Base-by-base conservation (phyloP, 1,140 invertebrate genomes). In the Drosophila trapezifrons region DNA sequence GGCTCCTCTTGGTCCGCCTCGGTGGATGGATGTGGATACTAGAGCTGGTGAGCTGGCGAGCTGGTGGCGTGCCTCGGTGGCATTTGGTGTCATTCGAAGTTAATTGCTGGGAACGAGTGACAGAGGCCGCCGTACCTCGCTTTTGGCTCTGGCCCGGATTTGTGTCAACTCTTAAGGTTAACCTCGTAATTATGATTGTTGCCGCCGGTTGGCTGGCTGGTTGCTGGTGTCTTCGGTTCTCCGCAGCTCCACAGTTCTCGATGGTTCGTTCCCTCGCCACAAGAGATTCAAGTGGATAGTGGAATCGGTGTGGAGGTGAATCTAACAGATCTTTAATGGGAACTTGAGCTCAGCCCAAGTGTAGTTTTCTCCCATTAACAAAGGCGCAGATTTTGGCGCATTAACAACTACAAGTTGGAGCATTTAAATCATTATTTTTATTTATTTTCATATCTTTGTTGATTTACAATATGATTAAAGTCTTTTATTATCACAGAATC, bases 11-110 rank as follows among this genome's bases (percentile, higher is more conserved):
- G 58, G 46, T 17, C 45, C 58, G 65, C 29, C 27, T 43, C 22
- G 60, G 43, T 51, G 65, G 60, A 54, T 67, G 64, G 64, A 49
- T 47, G 51, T 65, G 46, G 55, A 59, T 60, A 54, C 32, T 22
- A 54, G 51, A 43, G 60, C 37, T 52, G 59, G 56, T 52, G 56
- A 58, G 45, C 57, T 32, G 55, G 55, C 52, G 22, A 46, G 35
- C 58, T 46, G 71, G 56, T 85, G 81, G 81, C 82, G 82, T 86
- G 82, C 82, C 82, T 82, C 79, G 80, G 76, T 89, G 85, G 84
- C 85, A 90, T 85, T 89, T 90, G 69, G 84, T 89, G 84, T 89
- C 84, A 89, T 84, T 90, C 87, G 86, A 83, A 85, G 85, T 89
- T 89, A 90, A 89, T 89, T 89, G 84, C 85, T 89, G 84, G 80